Evolutionary conservation across 2,888 invertebrate species (phyloP).

Genomic region (Nephrotoma guestfalica): DNA sequence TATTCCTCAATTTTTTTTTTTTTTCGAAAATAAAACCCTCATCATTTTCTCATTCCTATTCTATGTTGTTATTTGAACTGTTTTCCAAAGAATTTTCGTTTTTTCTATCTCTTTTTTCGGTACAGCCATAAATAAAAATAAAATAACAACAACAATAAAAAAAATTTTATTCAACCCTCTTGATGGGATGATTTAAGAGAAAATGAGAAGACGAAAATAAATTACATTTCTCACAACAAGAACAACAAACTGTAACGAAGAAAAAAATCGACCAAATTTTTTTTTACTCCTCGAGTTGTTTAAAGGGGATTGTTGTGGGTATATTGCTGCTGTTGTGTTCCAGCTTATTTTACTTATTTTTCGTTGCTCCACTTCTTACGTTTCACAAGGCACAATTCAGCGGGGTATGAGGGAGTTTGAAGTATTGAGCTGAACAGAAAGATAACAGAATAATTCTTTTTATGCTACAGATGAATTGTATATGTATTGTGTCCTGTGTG

Average conservation of each 20-base stretch:
- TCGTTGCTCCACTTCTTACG: neutral
- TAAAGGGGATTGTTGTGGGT: neutral
- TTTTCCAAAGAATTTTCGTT: neutral
- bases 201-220: slow-evolving; percentile 4
- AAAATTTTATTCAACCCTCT: slow-evolving; percentile 1
- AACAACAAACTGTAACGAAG: neutral
- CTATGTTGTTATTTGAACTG: neutral
- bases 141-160: slow-evolving; percentile 1
- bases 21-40: neutral
- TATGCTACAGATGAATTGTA: neutral
- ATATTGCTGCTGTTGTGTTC: neutral
- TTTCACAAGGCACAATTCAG: neutral
- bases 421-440: neutral
- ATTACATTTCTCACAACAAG: neutral
- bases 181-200: slow-evolving; percentile 16
- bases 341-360: neutral
- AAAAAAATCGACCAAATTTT: neutral
- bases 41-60: neutral
- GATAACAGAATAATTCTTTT: neutral
- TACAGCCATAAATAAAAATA: slow-evolving; percentile 1
- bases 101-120: neutral
- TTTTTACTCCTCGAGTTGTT: neutral
- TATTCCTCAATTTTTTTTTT: neutral
- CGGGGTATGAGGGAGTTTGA: neutral
- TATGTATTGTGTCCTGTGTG: neutral